A percentile compares a stretch with the other conserved stretches of the same genome.
phyloP scores from a whole-genome alignment of 2,888 invertebrate species.

The Athripsodes cinereus region DNA sequence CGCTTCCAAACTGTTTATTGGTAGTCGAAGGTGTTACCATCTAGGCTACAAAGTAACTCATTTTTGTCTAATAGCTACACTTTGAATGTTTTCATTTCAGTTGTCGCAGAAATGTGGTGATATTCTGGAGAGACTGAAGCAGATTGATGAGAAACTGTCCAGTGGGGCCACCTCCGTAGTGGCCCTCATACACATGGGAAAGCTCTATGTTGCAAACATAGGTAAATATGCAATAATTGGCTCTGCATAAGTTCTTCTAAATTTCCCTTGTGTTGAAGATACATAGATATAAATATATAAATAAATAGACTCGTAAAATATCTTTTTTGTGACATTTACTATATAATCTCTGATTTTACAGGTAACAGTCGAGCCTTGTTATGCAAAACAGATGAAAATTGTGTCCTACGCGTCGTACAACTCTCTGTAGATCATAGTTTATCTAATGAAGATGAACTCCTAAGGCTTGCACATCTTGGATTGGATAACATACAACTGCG shows the following conservation, averaged over 20 bases:
- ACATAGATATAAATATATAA: not conserved
- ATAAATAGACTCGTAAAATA: conserved; percentile 2
- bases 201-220: conserved; percentile 82
- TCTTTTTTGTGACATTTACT: too few species aligned
- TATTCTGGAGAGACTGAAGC: conserved; percentile 61
- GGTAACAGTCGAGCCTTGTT: conserved; percentile 71
- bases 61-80: too few species aligned
- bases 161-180: conserved; percentile 81
- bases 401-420: conserved; percentile 72
- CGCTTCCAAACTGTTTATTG: too few species aligned
- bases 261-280: too few species aligned
- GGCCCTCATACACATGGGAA: conserved; percentile 68
- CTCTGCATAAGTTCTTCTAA: too few species aligned
- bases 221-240: conserved; percentile 45
- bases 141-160: conserved; percentile 69
- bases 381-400: conserved; percentile 71
- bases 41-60: too few species aligned
- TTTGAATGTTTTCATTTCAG: too few species aligned
- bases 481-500: conserved; percentile 64
- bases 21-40: too few species aligned
- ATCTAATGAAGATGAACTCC: conserved; percentile 76
- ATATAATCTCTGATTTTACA: too few species aligned
- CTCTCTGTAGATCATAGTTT: conserved; percentile 81
- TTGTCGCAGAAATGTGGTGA: conserved; percentile 45
- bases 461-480: conserved; percentile 69